These are phyloP conservation scores for Otolemur crassicaudatus DNA, from an alignment of 2,797 vertebrate species.

Conservation along the genomic window DNA sequence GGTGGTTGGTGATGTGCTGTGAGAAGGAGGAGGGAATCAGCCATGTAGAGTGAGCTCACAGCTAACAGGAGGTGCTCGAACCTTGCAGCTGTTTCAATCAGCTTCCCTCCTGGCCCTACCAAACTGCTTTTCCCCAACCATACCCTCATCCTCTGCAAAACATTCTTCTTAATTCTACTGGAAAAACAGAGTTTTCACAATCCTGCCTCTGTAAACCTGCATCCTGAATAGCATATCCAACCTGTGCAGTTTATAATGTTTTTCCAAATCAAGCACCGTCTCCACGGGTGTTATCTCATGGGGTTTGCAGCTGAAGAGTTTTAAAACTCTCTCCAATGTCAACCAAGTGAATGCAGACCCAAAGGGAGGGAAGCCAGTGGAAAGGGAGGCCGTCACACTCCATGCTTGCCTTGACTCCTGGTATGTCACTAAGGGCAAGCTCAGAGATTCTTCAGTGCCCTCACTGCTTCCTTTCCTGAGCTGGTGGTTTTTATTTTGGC, in stretches of 20 bases:
- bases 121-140: not conserved
- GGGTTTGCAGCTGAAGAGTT: not conserved
- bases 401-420: not conserved
- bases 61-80: not conserved
- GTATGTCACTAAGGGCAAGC: not conserved
- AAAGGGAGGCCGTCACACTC: not conserved
- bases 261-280: not conserved
- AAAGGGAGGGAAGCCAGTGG: not conserved
- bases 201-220: not conserved
- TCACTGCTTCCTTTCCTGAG: not conserved
- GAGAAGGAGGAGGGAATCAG: not conserved
- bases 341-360: not conserved
- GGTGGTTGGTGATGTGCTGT: not conserved
- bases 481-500: not conserved
- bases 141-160: not conserved
- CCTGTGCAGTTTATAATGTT: too few species aligned
- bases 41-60: not conserved
- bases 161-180: not conserved
- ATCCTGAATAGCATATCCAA: not conserved
- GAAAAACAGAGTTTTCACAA: not conserved
- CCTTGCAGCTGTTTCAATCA: not conserved
- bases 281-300: not conserved
- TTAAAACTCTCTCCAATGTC: not conserved
- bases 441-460: not conserved
- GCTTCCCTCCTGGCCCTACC: not conserved